phyloP scores from a whole-genome alignment of 2,797 vertebrate species.

The Champsocephalus esox region DNA sequence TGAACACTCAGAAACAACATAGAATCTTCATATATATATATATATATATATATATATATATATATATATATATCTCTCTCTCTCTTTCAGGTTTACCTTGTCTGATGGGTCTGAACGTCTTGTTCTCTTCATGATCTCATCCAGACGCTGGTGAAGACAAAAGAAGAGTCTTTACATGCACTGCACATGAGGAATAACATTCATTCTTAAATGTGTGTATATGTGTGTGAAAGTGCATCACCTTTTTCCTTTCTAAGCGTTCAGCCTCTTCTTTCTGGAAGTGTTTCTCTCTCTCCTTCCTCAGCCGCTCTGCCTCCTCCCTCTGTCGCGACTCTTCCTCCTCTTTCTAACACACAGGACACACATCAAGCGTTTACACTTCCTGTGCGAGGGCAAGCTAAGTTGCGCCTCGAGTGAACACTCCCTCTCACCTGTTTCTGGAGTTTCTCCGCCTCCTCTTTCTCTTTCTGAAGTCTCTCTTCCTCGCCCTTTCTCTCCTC shows the following conservation, averaged over 20 bases:
- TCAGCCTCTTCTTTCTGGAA: slow-evolving; percentile 97
- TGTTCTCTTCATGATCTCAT: slow-evolving; percentile 99
- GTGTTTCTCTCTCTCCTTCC: slow-evolving; percentile 92
- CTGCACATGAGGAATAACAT: neutral
- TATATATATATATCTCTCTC: no score
- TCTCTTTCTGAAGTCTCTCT: slow-evolving; percentile 86
- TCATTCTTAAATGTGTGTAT: neutral
- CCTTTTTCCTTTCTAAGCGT: slow-evolving; percentile 95
- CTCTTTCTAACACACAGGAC: slow-evolving; percentile 86
- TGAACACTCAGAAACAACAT: neutral
- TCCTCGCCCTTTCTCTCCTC: slow-evolving; percentile 68
- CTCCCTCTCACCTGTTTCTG: slow-evolving; percentile 89
- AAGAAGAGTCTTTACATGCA: neutral
- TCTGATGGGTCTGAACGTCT: slow-evolving; percentile 90
- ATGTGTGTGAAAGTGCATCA: slow-evolving; percentile 51
- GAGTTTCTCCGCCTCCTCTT: slow-evolving; percentile 86
- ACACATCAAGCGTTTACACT: neutral
- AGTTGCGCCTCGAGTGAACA: neutral
- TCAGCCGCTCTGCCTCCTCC: slow-evolving; percentile 88
- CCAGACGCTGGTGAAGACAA: slow-evolving; percentile 87
- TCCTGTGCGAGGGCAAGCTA: neutral
- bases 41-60: no score
- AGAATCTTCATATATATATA: neutral
- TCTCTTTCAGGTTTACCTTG: slow-evolving; percentile 78
- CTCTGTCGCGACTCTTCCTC: slow-evolving; percentile 89